Conservation (phyloP, 2,113 vertebrate genomes). For the Chaetodon trifascialis region DNA sequence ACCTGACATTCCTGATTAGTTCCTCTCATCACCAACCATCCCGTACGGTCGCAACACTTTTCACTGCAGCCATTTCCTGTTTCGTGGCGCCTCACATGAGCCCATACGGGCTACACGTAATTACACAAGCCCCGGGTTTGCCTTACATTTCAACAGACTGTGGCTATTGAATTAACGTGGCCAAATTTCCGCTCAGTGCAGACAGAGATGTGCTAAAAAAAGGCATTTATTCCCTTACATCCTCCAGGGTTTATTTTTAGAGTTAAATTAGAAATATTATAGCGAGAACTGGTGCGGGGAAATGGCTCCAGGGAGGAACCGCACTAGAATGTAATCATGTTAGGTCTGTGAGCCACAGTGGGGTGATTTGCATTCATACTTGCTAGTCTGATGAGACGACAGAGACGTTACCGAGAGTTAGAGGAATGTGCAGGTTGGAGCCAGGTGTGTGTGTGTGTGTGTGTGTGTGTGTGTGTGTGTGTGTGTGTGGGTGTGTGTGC, state of each 20-base stretch:
- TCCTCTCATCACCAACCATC: constrained; percentile 35
- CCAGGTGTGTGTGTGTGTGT: constrained; percentile 41
- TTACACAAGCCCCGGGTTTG: constrained; percentile 41
- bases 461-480: constrained; percentile 32
- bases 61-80: constrained; percentile 45
- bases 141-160: constrained; percentile 51
- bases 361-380: constrained; percentile 67
- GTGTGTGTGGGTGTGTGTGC: constrained; percentile 29
- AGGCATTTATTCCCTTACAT: constrained; percentile 58
- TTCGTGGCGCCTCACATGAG: constrained; percentile 26
- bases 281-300: constrained; percentile 56
- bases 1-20: constrained; percentile 51
- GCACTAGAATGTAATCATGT: constrained; percentile 71
- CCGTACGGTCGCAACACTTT: constrained; percentile 15
- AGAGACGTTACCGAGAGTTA: constrained; percentile 69
- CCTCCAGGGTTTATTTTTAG: constrained; percentile 74
- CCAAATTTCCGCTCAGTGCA: constrained; percentile 59
- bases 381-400: constrained; percentile 58
- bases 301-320: constrained; percentile 61
- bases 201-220: constrained; percentile 48
- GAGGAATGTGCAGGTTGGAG: constrained; percentile 72
- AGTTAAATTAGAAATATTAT: constrained; percentile 67
- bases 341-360: constrained; percentile 59
- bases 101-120: constrained; percentile 11
- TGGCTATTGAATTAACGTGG: constrained; percentile 64